These are phyloP conservation scores for Eubucco bourcierii DNA, from an alignment of 2,113 vertebrate species.

Conservation along the genomic window DNA sequence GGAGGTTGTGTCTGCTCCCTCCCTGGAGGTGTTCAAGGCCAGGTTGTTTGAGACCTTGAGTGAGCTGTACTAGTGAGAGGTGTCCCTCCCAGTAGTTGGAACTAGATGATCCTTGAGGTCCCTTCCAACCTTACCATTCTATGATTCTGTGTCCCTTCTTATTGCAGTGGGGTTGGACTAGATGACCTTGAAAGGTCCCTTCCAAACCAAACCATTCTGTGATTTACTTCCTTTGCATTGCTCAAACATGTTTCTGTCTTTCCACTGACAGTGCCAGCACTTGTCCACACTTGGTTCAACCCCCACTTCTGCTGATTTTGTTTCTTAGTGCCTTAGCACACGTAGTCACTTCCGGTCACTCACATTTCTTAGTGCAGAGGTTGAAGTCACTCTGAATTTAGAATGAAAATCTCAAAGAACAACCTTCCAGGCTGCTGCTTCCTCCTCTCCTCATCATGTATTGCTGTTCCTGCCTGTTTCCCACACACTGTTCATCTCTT, in stretches of 20 bases:
- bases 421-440: neutral
- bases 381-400: neutral
- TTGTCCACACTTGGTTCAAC: neutral
- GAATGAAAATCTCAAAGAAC: neutral
- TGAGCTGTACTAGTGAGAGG: too few species aligned
- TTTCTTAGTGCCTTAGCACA: neutral
- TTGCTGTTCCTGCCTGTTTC: neutral
- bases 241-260: neutral
- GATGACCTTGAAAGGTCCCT: too few species aligned
- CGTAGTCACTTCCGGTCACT: neutral
- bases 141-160: too few species aligned
- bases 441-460: neutral
- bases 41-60: too few species aligned
- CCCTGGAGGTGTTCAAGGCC: too few species aligned
- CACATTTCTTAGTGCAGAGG: neutral
- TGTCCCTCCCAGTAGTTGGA: too few species aligned
- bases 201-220: too few species aligned
- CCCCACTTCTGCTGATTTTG: neutral
- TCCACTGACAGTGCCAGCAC: neutral
- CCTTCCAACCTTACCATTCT: too few species aligned
- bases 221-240: neutral
- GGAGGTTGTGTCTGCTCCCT: too few species aligned
- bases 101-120: too few species aligned
- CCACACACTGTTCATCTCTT: neutral
- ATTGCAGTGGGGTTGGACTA: too few species aligned